Evolutionary conservation across 92 coral and sea anemone species (phyloP).

Genomic region (Ricordea florida): DNA sequence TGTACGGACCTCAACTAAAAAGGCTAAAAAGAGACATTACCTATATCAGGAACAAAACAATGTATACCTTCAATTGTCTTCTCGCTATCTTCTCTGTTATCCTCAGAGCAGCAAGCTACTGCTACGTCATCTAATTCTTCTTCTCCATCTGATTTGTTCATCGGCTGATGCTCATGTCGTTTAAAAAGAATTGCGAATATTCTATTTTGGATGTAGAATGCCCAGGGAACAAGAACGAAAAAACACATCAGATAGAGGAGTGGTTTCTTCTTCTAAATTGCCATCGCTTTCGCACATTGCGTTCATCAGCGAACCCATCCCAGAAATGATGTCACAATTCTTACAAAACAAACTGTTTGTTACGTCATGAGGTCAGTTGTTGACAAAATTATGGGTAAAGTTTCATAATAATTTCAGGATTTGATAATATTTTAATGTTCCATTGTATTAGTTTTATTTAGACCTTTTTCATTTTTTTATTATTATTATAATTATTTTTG

Average conservation of each 20-base stretch:
- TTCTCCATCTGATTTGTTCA: slow-evolving; percentile 23
- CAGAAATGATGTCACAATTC: background rate
- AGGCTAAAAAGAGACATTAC: too few relatives aligned
- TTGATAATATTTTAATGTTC: too few relatives aligned
- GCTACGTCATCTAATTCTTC: background rate
- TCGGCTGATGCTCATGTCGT: background rate
- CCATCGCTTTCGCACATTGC: slow-evolving; percentile 1
- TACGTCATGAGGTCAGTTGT: too few relatives aligned
- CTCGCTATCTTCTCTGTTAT: slow-evolving; percentile 11
- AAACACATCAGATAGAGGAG: slow-evolving; percentile 26
- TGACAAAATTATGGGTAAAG: too few relatives aligned
- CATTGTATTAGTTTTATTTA: too few relatives aligned
- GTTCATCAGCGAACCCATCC: background rate
- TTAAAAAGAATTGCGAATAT: background rate
- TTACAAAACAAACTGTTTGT: background rate
- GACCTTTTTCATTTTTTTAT: too few relatives aligned
- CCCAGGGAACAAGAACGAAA: slow-evolving; percentile 5
- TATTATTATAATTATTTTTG: too few relatives aligned
- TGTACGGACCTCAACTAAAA: too few relatives aligned
- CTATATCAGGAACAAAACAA: background rate
- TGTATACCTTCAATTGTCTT: slow-evolving; percentile 9
- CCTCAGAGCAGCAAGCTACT: slow-evolving; percentile 22
- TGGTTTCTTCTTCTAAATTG: background rate
- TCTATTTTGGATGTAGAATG: slow-evolving; percentile 6
- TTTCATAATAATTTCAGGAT: too few relatives aligned